phyloP scores from a whole-genome alignment of 2,888 invertebrate genomes.

The Liodrosophila aerea region DNA sequence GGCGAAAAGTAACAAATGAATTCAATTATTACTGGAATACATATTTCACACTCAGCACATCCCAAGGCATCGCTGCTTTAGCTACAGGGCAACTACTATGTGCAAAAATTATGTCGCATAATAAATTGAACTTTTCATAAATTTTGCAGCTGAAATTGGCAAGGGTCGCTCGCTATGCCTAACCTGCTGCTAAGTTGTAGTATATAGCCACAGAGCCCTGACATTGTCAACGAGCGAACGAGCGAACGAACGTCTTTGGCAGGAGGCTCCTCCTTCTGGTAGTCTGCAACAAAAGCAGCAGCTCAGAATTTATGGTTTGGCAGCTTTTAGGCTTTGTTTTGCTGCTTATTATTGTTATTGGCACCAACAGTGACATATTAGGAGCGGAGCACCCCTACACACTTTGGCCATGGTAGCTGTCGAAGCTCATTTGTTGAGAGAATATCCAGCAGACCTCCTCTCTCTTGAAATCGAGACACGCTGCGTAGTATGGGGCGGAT shows the following conservation, averaged over 20 bases:
- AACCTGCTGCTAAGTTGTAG: conserved; percentile 1
- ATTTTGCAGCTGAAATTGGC: conserved; percentile 71
- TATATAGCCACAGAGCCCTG: conserved; percentile 40
- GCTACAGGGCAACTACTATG: conserved; percentile 51
- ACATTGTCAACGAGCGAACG: conserved; percentile 74
- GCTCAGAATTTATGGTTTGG: conserved; percentile 70
- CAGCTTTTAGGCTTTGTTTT: conserved; percentile 77
- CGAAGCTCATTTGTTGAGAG: conserved; percentile 65
- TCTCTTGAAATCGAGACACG: conserved; percentile 37
- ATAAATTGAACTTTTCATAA: conserved; percentile 78
- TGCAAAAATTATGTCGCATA: conserved; percentile 67
- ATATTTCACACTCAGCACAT: no score
- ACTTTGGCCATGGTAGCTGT: conserved; percentile 42
- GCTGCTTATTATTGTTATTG: conserved; percentile 79
- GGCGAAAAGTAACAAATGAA: no score
- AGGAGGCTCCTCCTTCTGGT: neutral
- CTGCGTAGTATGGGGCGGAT: conserved; percentile 65
- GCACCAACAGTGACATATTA: conserved; percentile 79
- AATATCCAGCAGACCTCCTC: conserved; percentile 6
- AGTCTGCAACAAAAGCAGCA: conserved; percentile 32
- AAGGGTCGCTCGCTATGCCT: conserved; percentile 35
- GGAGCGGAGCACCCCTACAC: conserved; percentile 43
- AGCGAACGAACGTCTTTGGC: conserved; percentile 39
- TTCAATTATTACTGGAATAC: no score
- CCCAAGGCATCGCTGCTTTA: no score